phyloP scores from a whole-genome alignment of 1,140 invertebrate species.

The Dufourea novaeangliae region DNA sequence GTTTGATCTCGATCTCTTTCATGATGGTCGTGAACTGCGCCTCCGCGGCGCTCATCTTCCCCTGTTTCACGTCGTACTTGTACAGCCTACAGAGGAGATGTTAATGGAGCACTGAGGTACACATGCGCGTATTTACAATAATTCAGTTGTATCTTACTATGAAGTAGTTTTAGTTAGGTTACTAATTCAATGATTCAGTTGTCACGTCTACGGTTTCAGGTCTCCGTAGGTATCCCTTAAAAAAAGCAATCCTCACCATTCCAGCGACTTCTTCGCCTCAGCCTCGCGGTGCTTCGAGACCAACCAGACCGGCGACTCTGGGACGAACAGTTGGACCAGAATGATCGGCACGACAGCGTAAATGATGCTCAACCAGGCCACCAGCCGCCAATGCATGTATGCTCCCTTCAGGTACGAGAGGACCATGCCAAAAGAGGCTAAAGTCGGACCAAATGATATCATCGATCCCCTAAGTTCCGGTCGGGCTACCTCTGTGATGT shows the following conservation, averaged over 20 bases:
- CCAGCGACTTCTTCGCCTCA: constrained; percentile 82
- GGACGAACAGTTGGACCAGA: constrained; percentile 83
- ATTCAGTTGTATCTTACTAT: too few species aligned
- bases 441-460: constrained; percentile 81
- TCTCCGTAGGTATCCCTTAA: too few species aligned
- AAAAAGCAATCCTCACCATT: constrained; percentile 73
- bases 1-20: constrained; percentile 78
- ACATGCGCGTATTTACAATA: too few species aligned
- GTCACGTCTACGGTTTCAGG: too few species aligned
- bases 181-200: too few species aligned
- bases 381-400: constrained; percentile 83
- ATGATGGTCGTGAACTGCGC: constrained; percentile 76
- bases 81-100: constrained; percentile 69
- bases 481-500: constrained; percentile 84
- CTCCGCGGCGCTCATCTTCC: constrained; percentile 65
- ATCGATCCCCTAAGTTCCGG: constrained; percentile 83
- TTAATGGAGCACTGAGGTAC: too few species aligned
- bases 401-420: constrained; percentile 84
- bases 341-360: constrained; percentile 82
- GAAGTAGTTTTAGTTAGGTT: too few species aligned
- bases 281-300: constrained; percentile 82
- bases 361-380: constrained; percentile 83
- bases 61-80: constrained; percentile 62
- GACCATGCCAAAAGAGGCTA: constrained; percentile 83
- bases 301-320: constrained; percentile 87